Percentiles rank a stretch among this genome's conserved stretches.
Conservation (phyloP, 2,113 vertebrate genomes). For the Pteropus alecto region DNA sequence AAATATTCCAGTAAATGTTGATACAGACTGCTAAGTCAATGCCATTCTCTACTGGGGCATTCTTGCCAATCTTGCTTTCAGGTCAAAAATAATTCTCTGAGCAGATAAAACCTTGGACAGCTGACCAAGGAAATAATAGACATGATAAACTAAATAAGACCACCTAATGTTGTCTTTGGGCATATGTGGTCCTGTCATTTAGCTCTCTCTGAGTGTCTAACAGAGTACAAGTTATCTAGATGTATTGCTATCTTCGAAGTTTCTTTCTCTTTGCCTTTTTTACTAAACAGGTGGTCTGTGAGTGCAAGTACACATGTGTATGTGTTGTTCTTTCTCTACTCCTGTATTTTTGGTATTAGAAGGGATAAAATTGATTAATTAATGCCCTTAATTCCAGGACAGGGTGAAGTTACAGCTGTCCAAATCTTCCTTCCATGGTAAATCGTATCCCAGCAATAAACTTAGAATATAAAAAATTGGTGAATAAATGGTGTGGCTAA, state of each 20-base stretch:
- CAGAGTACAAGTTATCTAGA: neutral
- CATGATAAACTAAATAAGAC: neutral
- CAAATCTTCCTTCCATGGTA: neutral
- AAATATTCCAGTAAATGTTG: neutral
- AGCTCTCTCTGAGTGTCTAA: neutral
- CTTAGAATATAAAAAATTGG: neutral
- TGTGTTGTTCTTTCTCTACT: neutral
- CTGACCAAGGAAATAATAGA: neutral
- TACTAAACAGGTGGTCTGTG: neutral
- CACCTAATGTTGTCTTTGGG: neutral
- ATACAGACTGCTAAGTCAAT: neutral
- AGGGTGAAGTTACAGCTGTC: neutral
- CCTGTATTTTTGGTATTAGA: neutral
- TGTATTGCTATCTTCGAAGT: neutral
- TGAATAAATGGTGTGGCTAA: neutral
- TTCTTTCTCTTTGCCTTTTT: neutral
- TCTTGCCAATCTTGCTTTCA: neutral
- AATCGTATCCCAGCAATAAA: neutral
- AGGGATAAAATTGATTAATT: neutral
- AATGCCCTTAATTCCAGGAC: neutral
- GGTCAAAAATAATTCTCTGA: neutral
- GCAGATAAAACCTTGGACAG: neutral
- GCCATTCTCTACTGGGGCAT: neutral
- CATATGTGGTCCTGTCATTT: neutral
- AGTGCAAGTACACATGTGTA: fast-evolving